phyloP scores from a whole-genome alignment of 2,888 invertebrate genomes.

The Pollenia labialis region DNA sequence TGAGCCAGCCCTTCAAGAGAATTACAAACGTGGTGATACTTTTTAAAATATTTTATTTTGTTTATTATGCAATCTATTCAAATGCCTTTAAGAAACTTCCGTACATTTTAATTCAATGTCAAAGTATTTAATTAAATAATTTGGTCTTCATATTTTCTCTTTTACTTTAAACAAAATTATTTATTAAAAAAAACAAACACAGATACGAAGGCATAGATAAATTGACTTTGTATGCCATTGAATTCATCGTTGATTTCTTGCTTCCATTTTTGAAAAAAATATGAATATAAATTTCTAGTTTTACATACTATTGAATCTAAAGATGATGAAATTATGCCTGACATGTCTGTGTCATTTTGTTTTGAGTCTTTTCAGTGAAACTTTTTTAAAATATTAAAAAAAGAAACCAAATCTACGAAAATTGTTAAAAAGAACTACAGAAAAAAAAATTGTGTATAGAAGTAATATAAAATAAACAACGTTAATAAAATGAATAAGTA shows the following conservation, averaged over 20 bases:
- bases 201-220: background rate
- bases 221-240: background rate
- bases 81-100: no score
- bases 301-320: conserved; percentile 48
- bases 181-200: background rate
- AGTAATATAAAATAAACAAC: conserved; percentile 4
- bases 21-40: no score
- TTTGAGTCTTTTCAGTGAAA: conserved; percentile 3
- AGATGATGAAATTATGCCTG: conserved; percentile 56
- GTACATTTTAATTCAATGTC: background rate
- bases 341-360: conserved; percentile 61
- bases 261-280: background rate
- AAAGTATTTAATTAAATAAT: background rate
- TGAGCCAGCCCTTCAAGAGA: no score
- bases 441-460: background rate
- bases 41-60: no score
- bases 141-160: background rate
- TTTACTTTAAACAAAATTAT: no score
- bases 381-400: background rate
- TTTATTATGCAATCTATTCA: no score
- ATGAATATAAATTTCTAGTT: conserved; percentile 48
- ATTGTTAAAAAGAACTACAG: background rate
- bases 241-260: background rate
- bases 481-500: conserved; percentile 5
- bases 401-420: conserved; percentile 19